Evolutionary conservation across 2,888 invertebrate species (phyloP), one percentile per base, ranked within the genome.

Genomic region (Calameuta filiformis): DNA sequence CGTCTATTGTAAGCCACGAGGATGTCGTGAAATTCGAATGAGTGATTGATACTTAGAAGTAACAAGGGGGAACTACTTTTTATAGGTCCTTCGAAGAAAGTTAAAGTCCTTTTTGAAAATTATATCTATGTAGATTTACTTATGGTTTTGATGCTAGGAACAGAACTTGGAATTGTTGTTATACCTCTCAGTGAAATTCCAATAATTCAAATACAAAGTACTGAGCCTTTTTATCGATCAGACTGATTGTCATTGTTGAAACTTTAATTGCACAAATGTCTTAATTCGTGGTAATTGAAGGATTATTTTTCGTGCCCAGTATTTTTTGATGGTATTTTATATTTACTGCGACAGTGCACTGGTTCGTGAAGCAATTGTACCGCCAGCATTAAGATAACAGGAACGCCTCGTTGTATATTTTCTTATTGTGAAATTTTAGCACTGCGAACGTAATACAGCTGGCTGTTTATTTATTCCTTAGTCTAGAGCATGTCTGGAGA

Each of bases 391-490:
- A 56, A 15, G 56, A 56, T 23, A 56, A 56, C 23, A 56, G 23
- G 9, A 56, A 9, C 23, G 23, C 56, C 23, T 23, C 56, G 56
- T 40, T 40, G 40, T 56, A 56, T 56, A 56, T 56, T 71, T 71
- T 31, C 31, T 81, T 78, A 79, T 80, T 81, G 76, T 81, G 75
- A 77, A 80, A 68, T 77, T 69, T 81, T 68, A 73, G 76, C 69
- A 75, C 73, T 11, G n/a, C 73, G 73, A 75, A 78, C 79, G 74
- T 79, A 82, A 78, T 56, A 81, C 81, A 83, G 81, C 81, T 81
- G 82, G 82, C 83, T 84, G 82, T 81, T 80, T 37, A 79, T 77
- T 78, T 79, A 83, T 79, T 82, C 81, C 80, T 81, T 81, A 78
- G 68, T 73, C 35, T 71, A 75, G 75, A 76, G 33, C 56, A 31